Conservation (phyloP, 2,113 vertebrate species). For the Nannobrachium achirus region DNA sequence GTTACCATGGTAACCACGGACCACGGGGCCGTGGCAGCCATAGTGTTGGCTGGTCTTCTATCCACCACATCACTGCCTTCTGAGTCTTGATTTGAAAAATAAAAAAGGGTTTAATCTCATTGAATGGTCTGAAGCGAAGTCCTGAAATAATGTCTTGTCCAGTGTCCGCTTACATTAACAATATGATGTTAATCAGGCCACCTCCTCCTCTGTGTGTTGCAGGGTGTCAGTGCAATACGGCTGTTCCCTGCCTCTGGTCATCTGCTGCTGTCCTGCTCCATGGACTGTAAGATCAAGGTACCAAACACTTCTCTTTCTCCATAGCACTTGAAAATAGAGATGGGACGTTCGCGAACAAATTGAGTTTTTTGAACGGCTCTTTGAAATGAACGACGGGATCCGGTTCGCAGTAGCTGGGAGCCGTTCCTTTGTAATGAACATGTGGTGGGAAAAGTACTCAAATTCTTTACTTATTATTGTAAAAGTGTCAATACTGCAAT, state of each 20-base stretch:
- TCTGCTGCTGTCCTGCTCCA: conserved; percentile 92
- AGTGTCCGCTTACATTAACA: not conserved
- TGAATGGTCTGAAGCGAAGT: conserved; percentile 18
- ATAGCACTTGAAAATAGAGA: not conserved
- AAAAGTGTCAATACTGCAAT: too few relatives aligned
- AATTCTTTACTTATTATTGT: too few relatives aligned
- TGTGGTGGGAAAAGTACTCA: too few relatives aligned
- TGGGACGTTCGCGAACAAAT: too few relatives aligned
- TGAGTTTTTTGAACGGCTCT: too few relatives aligned
- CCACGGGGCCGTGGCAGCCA: too few relatives aligned
- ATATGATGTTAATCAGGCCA: not conserved
- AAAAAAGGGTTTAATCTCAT: conserved; percentile 51
- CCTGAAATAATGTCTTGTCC: conserved; percentile 15
- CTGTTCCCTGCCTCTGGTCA: conserved; percentile 95
- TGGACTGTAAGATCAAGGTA: conserved; percentile 99
- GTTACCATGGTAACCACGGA: too few relatives aligned
- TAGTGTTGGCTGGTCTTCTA: conserved; percentile 40
- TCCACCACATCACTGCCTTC: conserved; percentile 34
- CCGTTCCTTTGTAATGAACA: too few relatives aligned
- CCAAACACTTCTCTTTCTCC: conserved; percentile 11
- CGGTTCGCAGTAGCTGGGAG: too few relatives aligned
- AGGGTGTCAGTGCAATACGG: conserved; percentile 97
- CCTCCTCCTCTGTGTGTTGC: not conserved
- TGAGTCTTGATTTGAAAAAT: conserved; percentile 56
- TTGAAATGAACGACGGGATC: too few relatives aligned